Evolutionary conservation across 1,140 invertebrate species (phyloP).

Genomic region (Ceratosolen fusciceps): DNA sequence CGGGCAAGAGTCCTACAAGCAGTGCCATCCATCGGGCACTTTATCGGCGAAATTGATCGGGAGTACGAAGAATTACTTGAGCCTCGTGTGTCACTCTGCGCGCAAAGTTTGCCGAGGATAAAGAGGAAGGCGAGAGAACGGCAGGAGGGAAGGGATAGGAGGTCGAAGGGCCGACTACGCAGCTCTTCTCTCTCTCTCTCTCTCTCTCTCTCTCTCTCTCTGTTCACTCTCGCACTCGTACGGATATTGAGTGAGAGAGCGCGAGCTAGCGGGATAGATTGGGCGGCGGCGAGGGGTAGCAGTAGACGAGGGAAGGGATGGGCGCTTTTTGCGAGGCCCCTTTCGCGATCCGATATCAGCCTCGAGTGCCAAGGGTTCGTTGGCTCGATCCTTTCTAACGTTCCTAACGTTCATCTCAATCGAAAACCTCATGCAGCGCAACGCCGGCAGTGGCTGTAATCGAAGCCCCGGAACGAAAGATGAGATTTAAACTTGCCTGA

Average conservation of each 20-base stretch:
- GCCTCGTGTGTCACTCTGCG: slow-evolving; percentile 20
- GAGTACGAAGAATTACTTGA: slow-evolving; percentile 11
- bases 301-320: background rate
- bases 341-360: slow-evolving; percentile 32
- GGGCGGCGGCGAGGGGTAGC: background rate
- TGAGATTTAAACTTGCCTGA: slow-evolving; percentile 42
- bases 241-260: too few relatives aligned
- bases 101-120: slow-evolving; percentile 20
- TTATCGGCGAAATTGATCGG: slow-evolving; percentile 45
- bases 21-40: background rate
- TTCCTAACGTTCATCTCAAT: slow-evolving; percentile 20
- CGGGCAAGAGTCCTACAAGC: background rate
- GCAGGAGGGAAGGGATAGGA: background rate
- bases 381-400: too few relatives aligned
- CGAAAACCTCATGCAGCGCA: slow-evolving; percentile 29
- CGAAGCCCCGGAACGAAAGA: slow-evolving; percentile 46
- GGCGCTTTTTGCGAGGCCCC: slow-evolving; percentile 11
- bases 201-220: too few relatives aligned
- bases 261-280: too few relatives aligned
- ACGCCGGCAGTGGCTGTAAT: slow-evolving; percentile 5
- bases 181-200: too few relatives aligned
- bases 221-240: too few relatives aligned
- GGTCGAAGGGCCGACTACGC: too few relatives aligned
- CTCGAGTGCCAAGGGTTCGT: slow-evolving; percentile 23
- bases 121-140: background rate